Percentiles rank a stretch among this genome's conserved stretches.
These are phyloP conservation scores for Tinamus guttatus DNA, from an alignment of 2,113 vertebrate species.

Conservation along the genomic window DNA sequence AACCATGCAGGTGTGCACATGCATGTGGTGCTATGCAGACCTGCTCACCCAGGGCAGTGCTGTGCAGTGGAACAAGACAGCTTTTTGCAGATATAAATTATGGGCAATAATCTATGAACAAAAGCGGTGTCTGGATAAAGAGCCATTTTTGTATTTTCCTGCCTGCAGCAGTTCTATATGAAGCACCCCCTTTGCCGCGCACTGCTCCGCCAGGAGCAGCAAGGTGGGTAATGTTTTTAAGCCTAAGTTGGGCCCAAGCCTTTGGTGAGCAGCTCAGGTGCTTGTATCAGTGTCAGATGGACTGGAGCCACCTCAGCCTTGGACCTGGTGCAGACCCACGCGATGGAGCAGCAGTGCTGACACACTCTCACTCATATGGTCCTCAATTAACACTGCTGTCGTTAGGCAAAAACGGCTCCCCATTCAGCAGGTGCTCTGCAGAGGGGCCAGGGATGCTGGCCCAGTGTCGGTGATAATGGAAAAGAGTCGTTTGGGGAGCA, in stretches of 20 bases:
- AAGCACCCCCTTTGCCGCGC: accelerated
- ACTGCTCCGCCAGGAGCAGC: background rate
- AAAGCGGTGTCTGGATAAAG: background rate
- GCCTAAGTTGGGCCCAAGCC: background rate
- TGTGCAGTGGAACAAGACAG: background rate
- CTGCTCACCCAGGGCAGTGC: background rate
- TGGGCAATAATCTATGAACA: background rate
- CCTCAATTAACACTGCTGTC: accelerated
- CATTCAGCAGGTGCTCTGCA: background rate
- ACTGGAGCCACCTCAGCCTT: background rate
- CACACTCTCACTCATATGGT: background rate
- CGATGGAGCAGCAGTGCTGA: background rate
- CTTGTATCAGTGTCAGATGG: background rate
- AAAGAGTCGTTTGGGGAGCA: too few species aligned
- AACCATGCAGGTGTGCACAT: background rate
- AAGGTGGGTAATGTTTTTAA: background rate
- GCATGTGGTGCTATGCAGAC: background rate
- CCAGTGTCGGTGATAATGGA: too few species aligned
- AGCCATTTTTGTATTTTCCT: background rate
- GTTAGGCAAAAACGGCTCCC: background rate
- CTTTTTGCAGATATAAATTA: background rate
- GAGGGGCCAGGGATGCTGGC: too few species aligned
- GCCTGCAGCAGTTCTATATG: background rate
- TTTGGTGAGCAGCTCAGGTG: background rate
- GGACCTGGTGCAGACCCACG: background rate